Percentiles rank a stretch among this genome's conserved stretches.
phyloP scores from a whole-genome alignment of 2,888 invertebrate genomes.

The Barypeithes pellucidus region DNA sequence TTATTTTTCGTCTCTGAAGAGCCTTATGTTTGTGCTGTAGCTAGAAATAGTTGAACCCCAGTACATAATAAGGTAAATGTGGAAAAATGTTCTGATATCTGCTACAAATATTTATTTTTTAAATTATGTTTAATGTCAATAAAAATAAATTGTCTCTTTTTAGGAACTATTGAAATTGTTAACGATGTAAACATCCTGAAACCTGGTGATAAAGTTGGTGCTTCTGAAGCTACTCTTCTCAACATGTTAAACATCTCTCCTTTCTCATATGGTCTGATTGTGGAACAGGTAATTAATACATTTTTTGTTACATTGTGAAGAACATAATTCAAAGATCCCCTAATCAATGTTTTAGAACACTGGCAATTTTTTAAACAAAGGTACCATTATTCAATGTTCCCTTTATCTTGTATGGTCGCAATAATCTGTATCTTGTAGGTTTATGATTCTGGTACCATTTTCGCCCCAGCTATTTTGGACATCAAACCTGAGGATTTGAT shows the following conservation, averaged over 20 bases:
- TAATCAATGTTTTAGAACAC: too few species aligned
- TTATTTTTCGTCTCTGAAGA: slow-evolving; percentile 66
- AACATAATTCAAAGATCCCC: too few species aligned
- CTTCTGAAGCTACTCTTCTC: slow-evolving; percentile 97
- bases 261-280: slow-evolving; percentile 97
- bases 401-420: not conserved
- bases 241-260: slow-evolving; percentile 99
- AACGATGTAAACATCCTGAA: slow-evolving; percentile 93
- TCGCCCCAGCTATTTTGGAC: slow-evolving; percentile 96
- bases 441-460: slow-evolving; percentile 98
- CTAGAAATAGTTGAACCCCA: slow-evolving; percentile 73
- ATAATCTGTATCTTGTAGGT: slow-evolving; percentile 71
- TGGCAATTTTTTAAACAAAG: too few species aligned
- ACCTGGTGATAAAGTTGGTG: slow-evolving; percentile 98
- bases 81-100: slow-evolving; percentile 62
- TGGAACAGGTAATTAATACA: slow-evolving; percentile 78
- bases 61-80: slow-evolving; percentile 58
- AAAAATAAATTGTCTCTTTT: slow-evolving; percentile 3
- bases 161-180: slow-evolving; percentile 98
- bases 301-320: too few species aligned
- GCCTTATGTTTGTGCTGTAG: slow-evolving; percentile 58
- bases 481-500: slow-evolving; percentile 97
- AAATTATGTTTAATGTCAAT: not conserved
- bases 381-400: too few species aligned
- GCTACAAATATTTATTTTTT: slow-evolving; percentile 17